Evolutionary conservation across 2,797 vertebrate species (phyloP).

Genomic region (Gymnodraco acuticeps): DNA sequence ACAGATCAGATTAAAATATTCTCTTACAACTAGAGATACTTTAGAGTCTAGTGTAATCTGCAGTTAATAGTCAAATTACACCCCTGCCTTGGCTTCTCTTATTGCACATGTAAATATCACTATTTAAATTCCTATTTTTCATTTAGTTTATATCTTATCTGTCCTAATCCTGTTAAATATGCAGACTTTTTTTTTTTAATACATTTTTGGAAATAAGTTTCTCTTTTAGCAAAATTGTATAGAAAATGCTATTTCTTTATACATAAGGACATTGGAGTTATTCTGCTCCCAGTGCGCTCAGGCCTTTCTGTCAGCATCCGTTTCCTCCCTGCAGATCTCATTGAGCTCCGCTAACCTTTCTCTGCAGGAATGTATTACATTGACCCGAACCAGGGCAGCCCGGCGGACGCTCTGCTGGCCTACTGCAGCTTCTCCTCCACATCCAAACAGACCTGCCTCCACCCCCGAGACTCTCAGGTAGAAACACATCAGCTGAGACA

Average conservation of each 20-base stretch:
- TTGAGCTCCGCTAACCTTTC: slow-evolving; percentile 31
- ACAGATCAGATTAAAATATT: too few relatives aligned
- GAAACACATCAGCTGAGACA: slow-evolving; percentile 7
- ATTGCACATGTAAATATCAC: too few relatives aligned
- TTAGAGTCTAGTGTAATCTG: not conserved
- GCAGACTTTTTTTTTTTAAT: not conserved
- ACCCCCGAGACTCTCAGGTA: slow-evolving; percentile 86
- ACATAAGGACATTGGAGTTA: not conserved
- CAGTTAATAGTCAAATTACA: not conserved
- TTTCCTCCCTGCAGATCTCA: slow-evolving; percentile 32
- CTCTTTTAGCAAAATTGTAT: too few relatives aligned
- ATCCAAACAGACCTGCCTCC: slow-evolving; percentile 89
- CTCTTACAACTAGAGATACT: too few relatives aligned
- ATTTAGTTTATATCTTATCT: too few relatives aligned
- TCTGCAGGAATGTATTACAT: slow-evolving; percentile 91
- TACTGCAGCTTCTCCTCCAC: slow-evolving; percentile 89
- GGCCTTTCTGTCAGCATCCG: slow-evolving; percentile 6
- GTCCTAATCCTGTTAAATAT: too few relatives aligned
- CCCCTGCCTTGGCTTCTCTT: too few relatives aligned
- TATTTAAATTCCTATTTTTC: too few relatives aligned
- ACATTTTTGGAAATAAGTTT: too few relatives aligned
- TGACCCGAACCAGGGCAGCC: slow-evolving; percentile 93
- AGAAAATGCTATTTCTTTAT: too few relatives aligned
- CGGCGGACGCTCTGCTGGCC: slow-evolving; percentile 87
- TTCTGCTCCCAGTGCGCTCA: not conserved